Evolutionary conservation across 2,888 invertebrate genomes (phyloP).

Genomic region (Timandra comae): DNA sequence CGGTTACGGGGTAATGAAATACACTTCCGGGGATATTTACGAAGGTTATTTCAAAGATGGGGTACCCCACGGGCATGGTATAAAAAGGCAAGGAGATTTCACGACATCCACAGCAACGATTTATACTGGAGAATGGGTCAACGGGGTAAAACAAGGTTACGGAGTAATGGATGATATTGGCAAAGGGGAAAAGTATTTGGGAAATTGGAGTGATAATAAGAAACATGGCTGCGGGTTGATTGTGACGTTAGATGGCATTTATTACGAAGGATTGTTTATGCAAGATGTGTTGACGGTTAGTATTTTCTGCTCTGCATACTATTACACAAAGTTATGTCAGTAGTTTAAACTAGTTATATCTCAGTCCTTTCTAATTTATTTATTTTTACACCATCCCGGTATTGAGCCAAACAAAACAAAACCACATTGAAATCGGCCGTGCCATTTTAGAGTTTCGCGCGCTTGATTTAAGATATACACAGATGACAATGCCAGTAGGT

Average conservation of each 20-base stretch:
- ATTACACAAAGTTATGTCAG: too few species aligned
- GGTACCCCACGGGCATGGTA: slow-evolving; percentile 89
- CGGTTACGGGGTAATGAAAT: slow-evolving; percentile 86
- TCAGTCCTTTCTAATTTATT: too few species aligned
- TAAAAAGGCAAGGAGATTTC: slow-evolving; percentile 86
- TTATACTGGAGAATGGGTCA: slow-evolving; percentile 93
- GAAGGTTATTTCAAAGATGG: slow-evolving; percentile 93
- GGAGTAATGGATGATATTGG: slow-evolving; percentile 92
- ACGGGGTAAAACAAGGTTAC: slow-evolving; percentile 88
- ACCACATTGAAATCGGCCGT: too few species aligned
- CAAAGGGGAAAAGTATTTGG: slow-evolving; percentile 93
- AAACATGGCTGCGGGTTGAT: slow-evolving; percentile 90
- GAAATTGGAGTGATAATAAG: slow-evolving; percentile 90
- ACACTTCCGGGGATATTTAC: slow-evolving; percentile 86
- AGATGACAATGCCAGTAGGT: too few species aligned
- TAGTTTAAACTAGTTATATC: too few species aligned
- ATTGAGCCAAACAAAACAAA: too few species aligned
- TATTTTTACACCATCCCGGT: too few species aligned
- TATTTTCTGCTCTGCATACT: too few species aligned
- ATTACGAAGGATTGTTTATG: slow-evolving; percentile 91
- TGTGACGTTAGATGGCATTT: slow-evolving; percentile 92
- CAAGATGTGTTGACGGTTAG: slow-evolving; percentile 86
- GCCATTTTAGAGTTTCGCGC: too few species aligned
- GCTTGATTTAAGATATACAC: too few species aligned
- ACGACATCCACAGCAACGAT: slow-evolving; percentile 84